Percentiles rank a stretch among this genome's conserved stretches.
Conservation (phyloP, 2,113 vertebrate species). For the Mola mola region DNA sequence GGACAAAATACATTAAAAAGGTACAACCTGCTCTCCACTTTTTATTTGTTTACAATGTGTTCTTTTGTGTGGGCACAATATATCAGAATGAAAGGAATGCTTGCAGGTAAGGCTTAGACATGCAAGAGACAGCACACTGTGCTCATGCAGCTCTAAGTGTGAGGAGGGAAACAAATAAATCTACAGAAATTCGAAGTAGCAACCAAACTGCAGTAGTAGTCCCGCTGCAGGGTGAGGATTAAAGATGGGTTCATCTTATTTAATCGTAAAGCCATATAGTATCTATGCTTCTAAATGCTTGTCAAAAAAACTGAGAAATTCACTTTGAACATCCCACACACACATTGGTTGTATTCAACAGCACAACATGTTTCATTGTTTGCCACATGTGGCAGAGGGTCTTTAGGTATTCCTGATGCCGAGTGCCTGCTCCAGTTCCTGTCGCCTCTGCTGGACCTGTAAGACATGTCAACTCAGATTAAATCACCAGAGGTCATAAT, state of each 20-base stretch:
- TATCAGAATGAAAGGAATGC: constrained; percentile 64
- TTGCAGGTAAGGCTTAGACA: constrained; percentile 56
- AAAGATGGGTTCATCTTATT: constrained; percentile 37
- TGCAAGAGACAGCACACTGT: constrained; percentile 38
- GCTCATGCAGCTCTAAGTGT: constrained; percentile 28
- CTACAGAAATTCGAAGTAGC: constrained; percentile 24
- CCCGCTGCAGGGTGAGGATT: constrained; percentile 19
- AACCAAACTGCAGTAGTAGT: constrained; percentile 19
- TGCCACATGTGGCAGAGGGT: neutral
- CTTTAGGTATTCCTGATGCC: constrained; percentile 94
- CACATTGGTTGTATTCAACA: constrained; percentile 10
- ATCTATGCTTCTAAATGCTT: constrained; percentile 42
- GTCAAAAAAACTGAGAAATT: constrained; percentile 37
- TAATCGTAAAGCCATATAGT: constrained; percentile 51
- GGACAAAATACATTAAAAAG: constrained; percentile 23
- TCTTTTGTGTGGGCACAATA: constrained; percentile 30
- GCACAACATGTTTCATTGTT: constrained; percentile 6
- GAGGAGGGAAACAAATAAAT: neutral
- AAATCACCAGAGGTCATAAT: neutral
- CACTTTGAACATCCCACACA: constrained; percentile 28
- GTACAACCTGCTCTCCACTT: constrained; percentile 23
- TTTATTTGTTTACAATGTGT: constrained; percentile 34
- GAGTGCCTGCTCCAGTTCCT: constrained; percentile 97
- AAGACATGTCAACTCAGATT: constrained; percentile 29
- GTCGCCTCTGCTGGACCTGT: constrained; percentile 96